These are phyloP conservation scores for Dolichotis patagonum DNA, from an alignment of 2,113 vertebrate genomes.

Conservation along the genomic window DNA sequence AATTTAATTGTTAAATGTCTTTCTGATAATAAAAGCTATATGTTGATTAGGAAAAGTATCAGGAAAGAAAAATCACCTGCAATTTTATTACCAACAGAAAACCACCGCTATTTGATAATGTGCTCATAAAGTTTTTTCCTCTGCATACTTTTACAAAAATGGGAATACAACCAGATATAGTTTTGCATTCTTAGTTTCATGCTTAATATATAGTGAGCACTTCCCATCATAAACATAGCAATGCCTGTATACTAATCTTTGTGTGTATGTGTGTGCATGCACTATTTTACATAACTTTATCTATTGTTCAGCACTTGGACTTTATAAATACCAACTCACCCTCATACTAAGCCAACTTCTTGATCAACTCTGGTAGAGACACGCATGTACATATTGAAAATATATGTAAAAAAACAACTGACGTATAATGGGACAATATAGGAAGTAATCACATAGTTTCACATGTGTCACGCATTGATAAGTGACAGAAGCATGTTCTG, in stretches of 20 bases:
- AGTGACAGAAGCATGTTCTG: no score
- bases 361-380: conserved; percentile 10
- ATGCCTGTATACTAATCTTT: neutral
- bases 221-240: neutral
- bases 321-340: conserved; percentile 13
- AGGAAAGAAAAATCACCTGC: neutral
- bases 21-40: neutral
- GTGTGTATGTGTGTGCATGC: neutral
- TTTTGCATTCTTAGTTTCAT: neutral
- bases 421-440: neutral
- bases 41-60: neutral
- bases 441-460: neutral
- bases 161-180: neutral
- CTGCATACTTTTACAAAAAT: neutral
- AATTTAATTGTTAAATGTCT: neutral
- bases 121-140: neutral
- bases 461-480: neutral
- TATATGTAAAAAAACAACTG: neutral
- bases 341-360: neutral
- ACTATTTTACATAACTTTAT: neutral
- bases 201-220: neutral
- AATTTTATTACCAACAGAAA: neutral
- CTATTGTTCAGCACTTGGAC: neutral
- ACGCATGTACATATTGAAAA: neutral
- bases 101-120: neutral